Conservation (phyloP, 2,113 vertebrate species). For the Diglossa brunneiventris region DNA sequence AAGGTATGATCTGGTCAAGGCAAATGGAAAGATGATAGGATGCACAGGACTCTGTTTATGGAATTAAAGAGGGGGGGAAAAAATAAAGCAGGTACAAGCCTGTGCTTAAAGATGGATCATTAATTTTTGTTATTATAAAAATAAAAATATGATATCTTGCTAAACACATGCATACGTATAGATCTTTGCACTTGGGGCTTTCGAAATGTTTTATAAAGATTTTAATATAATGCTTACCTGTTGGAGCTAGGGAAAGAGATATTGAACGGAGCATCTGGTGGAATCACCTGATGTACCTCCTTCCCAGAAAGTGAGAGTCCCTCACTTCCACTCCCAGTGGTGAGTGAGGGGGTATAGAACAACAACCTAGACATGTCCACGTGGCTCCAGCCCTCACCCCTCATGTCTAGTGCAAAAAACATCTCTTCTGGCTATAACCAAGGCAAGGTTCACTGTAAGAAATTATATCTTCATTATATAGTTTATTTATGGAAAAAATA, state of each 20-base stretch:
- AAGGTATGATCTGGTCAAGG: neutral
- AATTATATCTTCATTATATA: neutral
- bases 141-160: neutral
- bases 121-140: neutral
- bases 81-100: neutral
- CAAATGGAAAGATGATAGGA: neutral
- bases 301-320: rapidly evolving
- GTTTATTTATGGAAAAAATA: neutral
- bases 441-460: neutral
- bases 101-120: neutral
- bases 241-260: neutral
- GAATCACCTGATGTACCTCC: rapidly evolving
- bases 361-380: neutral
- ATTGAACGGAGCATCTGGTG: neutral
- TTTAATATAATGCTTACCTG: neutral
- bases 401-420: neutral
- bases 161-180: neutral
- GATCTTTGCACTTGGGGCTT: neutral
- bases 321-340: neutral
- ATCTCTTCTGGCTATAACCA: neutral
- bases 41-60: neutral
- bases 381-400: rapidly evolving
- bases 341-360: neutral
- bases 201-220: neutral
- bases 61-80: rapidly evolving